These are phyloP conservation scores for Enteromius treurensis DNA, from an alignment of 2,797 vertebrate genomes.

Conservation along the genomic window DNA sequence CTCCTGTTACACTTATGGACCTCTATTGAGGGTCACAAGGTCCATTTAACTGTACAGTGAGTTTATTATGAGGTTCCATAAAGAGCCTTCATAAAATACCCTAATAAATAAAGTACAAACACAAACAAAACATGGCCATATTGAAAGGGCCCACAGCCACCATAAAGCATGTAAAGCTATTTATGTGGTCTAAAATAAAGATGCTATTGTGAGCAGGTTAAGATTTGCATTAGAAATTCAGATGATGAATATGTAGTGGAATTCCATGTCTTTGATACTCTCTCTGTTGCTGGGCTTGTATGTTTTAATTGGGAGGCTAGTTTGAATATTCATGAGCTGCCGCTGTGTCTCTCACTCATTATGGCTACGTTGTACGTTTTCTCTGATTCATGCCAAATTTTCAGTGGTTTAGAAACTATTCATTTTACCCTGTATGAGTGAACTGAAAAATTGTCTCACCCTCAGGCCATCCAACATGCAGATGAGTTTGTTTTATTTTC, in stretches of 20 bases:
- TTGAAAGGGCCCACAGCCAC: background rate
- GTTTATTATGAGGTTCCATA: constrained; percentile 35
- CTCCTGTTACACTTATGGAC: background rate
- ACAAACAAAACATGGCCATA: constrained; percentile 17
- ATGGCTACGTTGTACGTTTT: background rate
- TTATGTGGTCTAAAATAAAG: constrained; percentile 17
- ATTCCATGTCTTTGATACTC: constrained; percentile 59
- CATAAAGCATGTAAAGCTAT: constrained; percentile 19
- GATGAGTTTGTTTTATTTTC: background rate
- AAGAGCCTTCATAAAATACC: constrained; percentile 14
- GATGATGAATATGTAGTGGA: constrained; percentile 56
- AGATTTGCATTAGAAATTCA: constrained; percentile 49
- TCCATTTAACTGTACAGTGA: constrained; percentile 3
- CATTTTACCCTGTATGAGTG: background rate
- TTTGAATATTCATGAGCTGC: constrained; percentile 54
- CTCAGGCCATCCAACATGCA: background rate
- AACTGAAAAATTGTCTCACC: background rate
- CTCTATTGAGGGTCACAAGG: constrained; percentile 59
- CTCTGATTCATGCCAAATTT: background rate
- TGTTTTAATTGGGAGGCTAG: constrained; percentile 56
- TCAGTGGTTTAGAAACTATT: background rate
- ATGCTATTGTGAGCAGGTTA: constrained; percentile 33
- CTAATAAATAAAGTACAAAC: constrained; percentile 31
- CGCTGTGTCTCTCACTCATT: constrained; percentile 18
- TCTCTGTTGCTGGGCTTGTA: constrained; percentile 45